These are phyloP conservation scores for Lampris incognitus DNA, from an alignment of 2,113 vertebrate genomes.

Conservation along the genomic window DNA sequence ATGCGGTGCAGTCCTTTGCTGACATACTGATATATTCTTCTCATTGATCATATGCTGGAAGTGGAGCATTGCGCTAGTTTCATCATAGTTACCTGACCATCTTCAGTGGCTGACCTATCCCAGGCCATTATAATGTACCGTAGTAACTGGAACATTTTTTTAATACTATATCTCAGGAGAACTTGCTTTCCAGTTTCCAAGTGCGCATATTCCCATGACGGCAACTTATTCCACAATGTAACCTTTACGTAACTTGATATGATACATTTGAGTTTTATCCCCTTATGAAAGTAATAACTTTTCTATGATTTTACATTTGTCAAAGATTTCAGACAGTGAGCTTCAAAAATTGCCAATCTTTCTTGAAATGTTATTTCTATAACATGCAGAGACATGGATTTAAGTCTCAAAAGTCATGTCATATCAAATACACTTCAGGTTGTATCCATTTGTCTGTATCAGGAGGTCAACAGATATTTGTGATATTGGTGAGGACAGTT, in stretches of 20 bases:
- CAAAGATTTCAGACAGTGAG: too few species aligned
- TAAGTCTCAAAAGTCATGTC: too few species aligned
- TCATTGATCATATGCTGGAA: constrained; percentile 75
- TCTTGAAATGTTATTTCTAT: too few species aligned
- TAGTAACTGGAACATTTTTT: constrained; percentile 32
- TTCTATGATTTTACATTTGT: too few species aligned
- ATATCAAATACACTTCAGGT: too few species aligned
- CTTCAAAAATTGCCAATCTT: too few species aligned
- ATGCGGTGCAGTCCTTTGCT: constrained; percentile 70
- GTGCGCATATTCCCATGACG: constrained; percentile 18
- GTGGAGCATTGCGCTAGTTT: constrained; percentile 75
- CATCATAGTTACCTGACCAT: constrained; percentile 76
- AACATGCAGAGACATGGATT: too few species aligned
- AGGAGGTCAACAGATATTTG: too few species aligned
- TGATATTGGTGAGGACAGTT: too few species aligned
- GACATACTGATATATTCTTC: constrained; percentile 70
- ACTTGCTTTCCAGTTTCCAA: constrained; percentile 38
- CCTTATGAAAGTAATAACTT: too few species aligned
- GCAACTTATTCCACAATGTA: constrained; percentile 15
- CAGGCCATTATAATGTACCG: constrained; percentile 70
- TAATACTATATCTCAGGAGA: constrained; percentile 46
- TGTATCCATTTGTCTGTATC: too few species aligned
- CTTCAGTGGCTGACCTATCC: constrained; percentile 63
- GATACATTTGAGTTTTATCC: too few species aligned
- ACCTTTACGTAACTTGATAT: neutral